These are phyloP conservation scores for Platycheirus albimanus DNA, from an alignment of 2,888 invertebrate species.

Conservation along the genomic window DNA sequence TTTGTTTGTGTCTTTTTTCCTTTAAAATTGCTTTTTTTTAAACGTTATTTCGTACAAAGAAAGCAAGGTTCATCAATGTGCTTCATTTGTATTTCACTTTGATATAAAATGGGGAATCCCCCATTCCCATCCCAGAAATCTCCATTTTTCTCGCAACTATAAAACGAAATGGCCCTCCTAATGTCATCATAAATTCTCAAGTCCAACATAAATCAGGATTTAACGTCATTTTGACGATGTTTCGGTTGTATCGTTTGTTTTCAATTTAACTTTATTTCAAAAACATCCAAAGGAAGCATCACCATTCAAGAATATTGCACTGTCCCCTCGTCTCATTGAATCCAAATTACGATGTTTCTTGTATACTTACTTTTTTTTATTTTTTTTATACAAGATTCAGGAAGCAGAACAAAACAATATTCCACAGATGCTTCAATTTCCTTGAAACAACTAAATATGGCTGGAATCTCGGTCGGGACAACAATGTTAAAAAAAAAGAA, in stretches of 20 bases:
- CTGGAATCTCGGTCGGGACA: not conserved
- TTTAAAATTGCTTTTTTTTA: too few relatives aligned
- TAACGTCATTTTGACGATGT: slow-evolving; percentile 41
- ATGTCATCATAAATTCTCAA: slow-evolving; percentile 53
- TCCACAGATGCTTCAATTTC: slow-evolving; percentile 40
- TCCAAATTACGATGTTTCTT: slow-evolving; percentile 30
- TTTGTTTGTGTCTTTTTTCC: too few relatives aligned
- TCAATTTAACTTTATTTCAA: slow-evolving; percentile 60
- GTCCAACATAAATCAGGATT: slow-evolving; percentile 41
- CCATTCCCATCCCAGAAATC: not conserved
- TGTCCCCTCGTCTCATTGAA: slow-evolving; percentile 18
- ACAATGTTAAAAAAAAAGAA: slow-evolving; percentile 2
- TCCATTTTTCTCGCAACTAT: not conserved
- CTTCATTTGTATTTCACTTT: too few relatives aligned
- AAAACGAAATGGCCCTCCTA: slow-evolving; percentile 35
- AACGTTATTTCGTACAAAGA: too few relatives aligned
- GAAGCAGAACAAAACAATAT: slow-evolving; percentile 31
- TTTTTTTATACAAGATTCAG: slow-evolving; percentile 8
- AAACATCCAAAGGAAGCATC: slow-evolving; percentile 17
- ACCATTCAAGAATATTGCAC: slow-evolving; percentile 25
- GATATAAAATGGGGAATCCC: too few relatives aligned
- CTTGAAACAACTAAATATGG: slow-evolving; percentile 23
- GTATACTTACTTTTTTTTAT: not conserved
- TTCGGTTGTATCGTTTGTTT: slow-evolving; percentile 41
- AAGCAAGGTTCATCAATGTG: too few relatives aligned